Evolutionary conservation across 2,888 invertebrate genomes (phyloP), one percentile per base, ranked within the genome.

Genomic region (Ferdinandea cuprea): DNA sequence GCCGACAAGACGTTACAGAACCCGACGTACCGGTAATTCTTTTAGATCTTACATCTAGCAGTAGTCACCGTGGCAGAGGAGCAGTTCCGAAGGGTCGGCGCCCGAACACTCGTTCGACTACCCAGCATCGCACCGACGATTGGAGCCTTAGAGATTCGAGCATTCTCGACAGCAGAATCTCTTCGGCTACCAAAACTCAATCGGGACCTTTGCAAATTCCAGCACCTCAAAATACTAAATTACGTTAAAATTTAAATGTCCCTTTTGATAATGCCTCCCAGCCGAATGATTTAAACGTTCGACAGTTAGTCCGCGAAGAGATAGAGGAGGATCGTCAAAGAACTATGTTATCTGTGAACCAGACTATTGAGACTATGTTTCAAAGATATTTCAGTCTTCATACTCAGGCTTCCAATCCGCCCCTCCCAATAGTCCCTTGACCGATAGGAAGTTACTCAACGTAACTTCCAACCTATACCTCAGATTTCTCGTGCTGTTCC

Each of bases 51-150:
- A n/a, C n/a, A n/a, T 19, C 17, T 6, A 19, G 13, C 37, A 5
- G 2, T 9, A 19, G 2, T 19, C 21, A 48, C 6, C 46, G 11
- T n/a, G n/a, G 46, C 3, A 5, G 25, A 25, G 42, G 42, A 3
- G 46, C 46, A 21, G n/a, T 48, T 3, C 25, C 46, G n/a, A 48
- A 48, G 7, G 21, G 25, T 48, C 21, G 21, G 25, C 46, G 46
- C 21, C 46, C 46, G 0, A 19, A 2, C 9, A 46, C 46, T 21
- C 46, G 46, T 1, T 37, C n/a, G n/a, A n/a, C n/a, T n/a, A n/a
- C n/a, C n/a, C n/a, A n/a, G n/a, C n/a, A n/a, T n/a, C n/a, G n/a
- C n/a, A n/a, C n/a, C n/a, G n/a, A n/a, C n/a, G n/a, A n/a, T n/a
- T n/a, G n/a, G n/a, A n/a, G n/a, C n/a, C n/a, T n/a, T n/a, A n/a